Conservation (phyloP, 2,797 vertebrate species). For the Sebastolobus alascanus region DNA sequence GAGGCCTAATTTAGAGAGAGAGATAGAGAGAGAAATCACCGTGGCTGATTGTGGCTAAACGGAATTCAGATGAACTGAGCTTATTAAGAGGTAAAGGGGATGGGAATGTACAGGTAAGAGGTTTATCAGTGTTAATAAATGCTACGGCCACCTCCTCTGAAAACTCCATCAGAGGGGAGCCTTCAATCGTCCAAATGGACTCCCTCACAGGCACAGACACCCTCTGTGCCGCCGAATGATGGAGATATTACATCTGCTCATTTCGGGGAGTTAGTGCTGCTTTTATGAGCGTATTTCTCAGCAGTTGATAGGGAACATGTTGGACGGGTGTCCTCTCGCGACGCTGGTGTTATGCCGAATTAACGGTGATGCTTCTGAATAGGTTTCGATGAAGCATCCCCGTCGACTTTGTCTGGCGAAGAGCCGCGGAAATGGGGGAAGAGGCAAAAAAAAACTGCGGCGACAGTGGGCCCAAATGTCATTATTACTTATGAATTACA, state of each 20-base stretch:
- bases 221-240: slow-evolving; percentile 10
- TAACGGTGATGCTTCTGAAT: slow-evolving; percentile 9
- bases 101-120: slow-evolving; percentile 59
- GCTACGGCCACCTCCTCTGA: slow-evolving; percentile 15
- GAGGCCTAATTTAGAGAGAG: slow-evolving; percentile 68
- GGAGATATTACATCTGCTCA: slow-evolving; percentile 27
- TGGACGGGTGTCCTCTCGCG: slow-evolving; percentile 7
- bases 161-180: slow-evolving; percentile 17
- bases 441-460: slow-evolving; percentile 16
- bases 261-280: slow-evolving; percentile 30
- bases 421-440: slow-evolving; percentile 4
- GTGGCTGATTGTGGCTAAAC: slow-evolving; percentile 64
- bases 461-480: slow-evolving; percentile 54
- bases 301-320: slow-evolving; percentile 30
- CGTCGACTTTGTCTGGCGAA: slow-evolving; percentile 19
- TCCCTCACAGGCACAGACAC: slow-evolving; percentile 21
- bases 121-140: slow-evolving; percentile 71
- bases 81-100: slow-evolving; percentile 66
- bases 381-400: slow-evolving; percentile 20
- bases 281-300: slow-evolving; percentile 35
- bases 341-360: slow-evolving; percentile 11
- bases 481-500: slow-evolving; percentile 71
- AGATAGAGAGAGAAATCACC: slow-evolving; percentile 58
- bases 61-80: slow-evolving; percentile 67
- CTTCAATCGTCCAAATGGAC: slow-evolving; percentile 45